Base-by-base conservation (phyloP, 2,888 invertebrate genomes). In the Leptopilina drosophilae region DNA sequence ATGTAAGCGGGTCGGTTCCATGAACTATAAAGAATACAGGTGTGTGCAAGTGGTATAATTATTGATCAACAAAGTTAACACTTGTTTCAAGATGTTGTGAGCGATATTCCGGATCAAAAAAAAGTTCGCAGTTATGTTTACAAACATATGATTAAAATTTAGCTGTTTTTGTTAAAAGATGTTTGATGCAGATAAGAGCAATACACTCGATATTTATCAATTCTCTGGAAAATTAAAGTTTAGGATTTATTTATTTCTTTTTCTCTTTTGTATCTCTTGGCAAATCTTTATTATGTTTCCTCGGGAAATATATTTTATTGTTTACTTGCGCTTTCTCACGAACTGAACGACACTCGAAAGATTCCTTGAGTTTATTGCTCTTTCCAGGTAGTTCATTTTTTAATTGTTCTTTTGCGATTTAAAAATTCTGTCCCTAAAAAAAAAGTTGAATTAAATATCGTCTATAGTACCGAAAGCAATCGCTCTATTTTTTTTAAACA, bases 1-100 rank as follows among this genome's bases (percentile, higher is more conserved):
- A 40, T 79, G 65, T 53, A 77, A 80, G 64, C 26, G 42, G 77
- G 73, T 73, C 73, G 64, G 67, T 64, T 73, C 73, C 33, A 53
- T 73, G 73, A 73, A 73, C 73, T 73, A n/a, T 73, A 12, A 40
- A 33, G 14, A 40, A 49, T 49, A 73, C 56, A 73, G 56, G 56
- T 56, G 56, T 56, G 56, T 56, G 56, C 73, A 73, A 53, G 56
- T 73, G 49, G 53, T 69, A 9, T 9, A 14, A 73, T 73, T 73
- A 73, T 73, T 14, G 56, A 73, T 73, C 56, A 56, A 69, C 49
- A 26, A 73, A 73, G 56, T 56, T n/a, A n/a, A 56, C 56, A 73
- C 56, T 73, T 73, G 56, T 73, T 33, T 33, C 8, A 11, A 3
- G 8, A n/a, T 5, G 53, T 5, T 62, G 62, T 62, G 7, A 62